Evolutionary conservation across 2,797 vertebrate species (phyloP).

Genomic region (Anabas testudineus): DNA sequence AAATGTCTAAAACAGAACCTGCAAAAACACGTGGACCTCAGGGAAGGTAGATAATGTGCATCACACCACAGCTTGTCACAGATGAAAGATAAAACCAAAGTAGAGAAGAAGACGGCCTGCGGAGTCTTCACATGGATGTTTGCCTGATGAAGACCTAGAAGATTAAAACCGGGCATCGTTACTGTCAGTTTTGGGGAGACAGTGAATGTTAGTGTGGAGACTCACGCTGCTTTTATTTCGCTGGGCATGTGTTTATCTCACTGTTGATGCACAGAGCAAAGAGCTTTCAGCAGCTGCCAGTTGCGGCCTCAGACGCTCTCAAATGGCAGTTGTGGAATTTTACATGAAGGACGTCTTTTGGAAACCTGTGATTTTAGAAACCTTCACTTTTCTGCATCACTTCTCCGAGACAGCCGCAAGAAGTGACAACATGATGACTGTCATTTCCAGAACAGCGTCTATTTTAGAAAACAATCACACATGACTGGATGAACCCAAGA

Average conservation of each 20-base stretch:
- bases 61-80: not conserved
- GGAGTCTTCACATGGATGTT: not conserved
- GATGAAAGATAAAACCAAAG: not conserved
- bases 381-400: not conserved
- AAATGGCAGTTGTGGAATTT: constrained; percentile 24
- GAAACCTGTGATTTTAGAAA: constrained; percentile 34
- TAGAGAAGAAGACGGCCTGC: not conserved
- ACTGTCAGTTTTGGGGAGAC: not conserved
- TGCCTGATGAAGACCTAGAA: no score
- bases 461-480: constrained; percentile 12
- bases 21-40: not conserved
- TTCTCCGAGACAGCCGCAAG: constrained; percentile 1
- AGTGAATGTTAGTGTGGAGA: not conserved
- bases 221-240: not conserved
- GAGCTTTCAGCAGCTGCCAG: not conserved
- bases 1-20: not conserved
- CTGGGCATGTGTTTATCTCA: not conserved
- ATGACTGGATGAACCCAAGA: not conserved
- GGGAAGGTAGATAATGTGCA: not conserved
- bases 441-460: constrained; percentile 1
- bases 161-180: not conserved
- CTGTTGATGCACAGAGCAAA: not conserved
- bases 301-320: not conserved
- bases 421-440: constrained; percentile 4
- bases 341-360: constrained; percentile 13